Percentiles rank a stretch among this genome's conserved stretches.
Evolutionary conservation across 2,888 invertebrate species (phyloP).

Genomic region (Esperia sulphurella): DNA sequence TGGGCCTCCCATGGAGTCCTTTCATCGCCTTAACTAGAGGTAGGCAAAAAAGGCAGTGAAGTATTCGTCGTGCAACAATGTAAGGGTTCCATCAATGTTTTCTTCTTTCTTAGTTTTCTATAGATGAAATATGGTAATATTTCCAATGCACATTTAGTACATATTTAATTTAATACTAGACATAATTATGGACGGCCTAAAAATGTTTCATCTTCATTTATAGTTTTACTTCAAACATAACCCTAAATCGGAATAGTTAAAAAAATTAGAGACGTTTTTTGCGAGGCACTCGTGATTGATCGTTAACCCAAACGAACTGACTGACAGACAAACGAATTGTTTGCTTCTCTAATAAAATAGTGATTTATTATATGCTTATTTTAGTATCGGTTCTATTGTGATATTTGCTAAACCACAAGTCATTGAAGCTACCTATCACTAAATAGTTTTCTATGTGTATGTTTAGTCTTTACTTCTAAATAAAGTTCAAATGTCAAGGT

Average conservation of each 20-base stretch:
- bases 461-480: background rate
- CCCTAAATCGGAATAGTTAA: slow-evolving; percentile 29
- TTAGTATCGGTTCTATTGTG: slow-evolving; percentile 2
- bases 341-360: slow-evolving; percentile 45
- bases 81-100: too few relatives aligned
- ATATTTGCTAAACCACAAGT: background rate
- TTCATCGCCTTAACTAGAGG: slow-evolving; percentile 32
- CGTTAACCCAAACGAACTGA: slow-evolving; percentile 46
- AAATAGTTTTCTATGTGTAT: background rate
- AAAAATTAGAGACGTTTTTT: slow-evolving; percentile 47
- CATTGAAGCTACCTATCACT: background rate
- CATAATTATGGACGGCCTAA: too few relatives aligned
- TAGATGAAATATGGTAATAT: too few relatives aligned
- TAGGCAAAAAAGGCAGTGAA: slow-evolving; percentile 29
- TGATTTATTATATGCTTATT: slow-evolving; percentile 50
- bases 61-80: too few relatives aligned
- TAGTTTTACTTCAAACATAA: too few relatives aligned
- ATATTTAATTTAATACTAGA: too few relatives aligned
- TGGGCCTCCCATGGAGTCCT: slow-evolving; percentile 46
- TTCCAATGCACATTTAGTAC: too few relatives aligned
- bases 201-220: too few relatives aligned
- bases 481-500: background rate
- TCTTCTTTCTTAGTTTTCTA: too few relatives aligned
- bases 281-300: slow-evolving; percentile 45
- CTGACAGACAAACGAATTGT: slow-evolving; percentile 64